phyloP scores from a whole-genome alignment of 2,113 vertebrate species.

The Etheostoma cragini region DNA sequence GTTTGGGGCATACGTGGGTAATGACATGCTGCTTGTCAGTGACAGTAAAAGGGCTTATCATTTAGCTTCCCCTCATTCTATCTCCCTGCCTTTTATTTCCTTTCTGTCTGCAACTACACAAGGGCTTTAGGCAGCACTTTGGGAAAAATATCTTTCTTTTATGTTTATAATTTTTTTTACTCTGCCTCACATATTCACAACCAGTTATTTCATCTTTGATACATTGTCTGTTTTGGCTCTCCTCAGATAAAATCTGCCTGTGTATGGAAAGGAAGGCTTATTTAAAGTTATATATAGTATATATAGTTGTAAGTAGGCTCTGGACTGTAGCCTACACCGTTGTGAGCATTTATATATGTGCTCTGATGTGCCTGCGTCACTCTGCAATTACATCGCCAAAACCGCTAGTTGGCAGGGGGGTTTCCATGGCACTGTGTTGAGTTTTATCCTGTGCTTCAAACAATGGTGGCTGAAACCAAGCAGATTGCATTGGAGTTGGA shows the following conservation, averaged over 20 bases:
- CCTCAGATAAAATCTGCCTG: slow-evolving; percentile 54
- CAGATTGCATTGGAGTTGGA: too few relatives aligned
- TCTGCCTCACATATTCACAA: slow-evolving; percentile 51
- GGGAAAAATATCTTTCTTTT: slow-evolving; percentile 48
- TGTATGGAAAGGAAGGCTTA: slow-evolving; percentile 4
- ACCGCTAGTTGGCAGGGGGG: too few relatives aligned
- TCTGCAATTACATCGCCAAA: too few relatives aligned
- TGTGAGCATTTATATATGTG: too few relatives aligned
- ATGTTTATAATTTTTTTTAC: slow-evolving; percentile 55
- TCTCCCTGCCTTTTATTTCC: slow-evolving; percentile 33
- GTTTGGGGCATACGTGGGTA: slow-evolving; percentile 38
- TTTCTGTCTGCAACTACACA: slow-evolving; percentile 19
- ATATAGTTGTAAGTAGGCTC: too few relatives aligned
- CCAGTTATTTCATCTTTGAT: slow-evolving; percentile 64
- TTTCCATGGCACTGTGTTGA: too few relatives aligned
- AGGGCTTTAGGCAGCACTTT: slow-evolving; percentile 40
- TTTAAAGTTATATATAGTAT: too few relatives aligned
- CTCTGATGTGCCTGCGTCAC: too few relatives aligned
- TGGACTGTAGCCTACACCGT: too few relatives aligned
- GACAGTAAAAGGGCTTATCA: slow-evolving; percentile 63
- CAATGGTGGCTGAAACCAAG: too few relatives aligned
- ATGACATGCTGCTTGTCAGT: slow-evolving; percentile 60
- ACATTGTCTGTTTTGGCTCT: slow-evolving; percentile 30
- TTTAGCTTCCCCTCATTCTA: slow-evolving; percentile 55
- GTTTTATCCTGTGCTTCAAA: too few relatives aligned